Base-by-base conservation (phyloP, 2,113 vertebrate genomes). In the Silurus glanis region DNA sequence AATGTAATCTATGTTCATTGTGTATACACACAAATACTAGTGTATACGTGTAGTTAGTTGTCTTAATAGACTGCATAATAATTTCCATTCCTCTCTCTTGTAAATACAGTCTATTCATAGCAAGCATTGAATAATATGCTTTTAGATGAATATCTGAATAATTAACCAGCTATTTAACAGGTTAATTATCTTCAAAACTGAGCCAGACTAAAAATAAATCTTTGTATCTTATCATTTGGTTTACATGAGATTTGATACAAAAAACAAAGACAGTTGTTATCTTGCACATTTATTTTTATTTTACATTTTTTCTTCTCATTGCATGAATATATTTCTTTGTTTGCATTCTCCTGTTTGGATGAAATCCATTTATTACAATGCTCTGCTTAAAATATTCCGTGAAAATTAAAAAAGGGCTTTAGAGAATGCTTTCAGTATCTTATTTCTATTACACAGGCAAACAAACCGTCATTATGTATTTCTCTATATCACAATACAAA, bases 261-360 rank as follows among this genome's bases (percentile, higher is more conserved):
- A 66, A 82, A 51, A 37, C 14, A 6, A 21, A 49, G 45, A 51
- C 80, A 67, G 37, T 16, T 71, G 13, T 4, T 45, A 71, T 71
- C 13, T 37, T 14, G 19, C 67, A 71, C 28, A 69, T 69, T 45
- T n/a, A 51, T 4, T n/a, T 5, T 53, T 82, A 55, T 28, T 9
- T 55, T 69, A 53, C 67, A 47, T 66, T 64, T 45, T 17, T 21
- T n/a, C 69, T 71, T 19, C 9, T 37, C 21, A 62, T 72, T 72
- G 28, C 67, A 23, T 45, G 10, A 83, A 56, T 72, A 53, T 83
- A 74, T 75, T 84, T 59, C 12, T 61, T 59, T 56, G n/a, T 28
- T 8, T 74, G 49, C 6, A 51, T 72, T 72, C 51, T 66, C 5
- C 17, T 71, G 19, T 47, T 47, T 17, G 23, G 61, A 28, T 28